A percentile compares a stretch with the other conserved stretches of the same genome.
Conservation (phyloP, 1,140 invertebrate species). For the Uloborus diversus region DNA sequence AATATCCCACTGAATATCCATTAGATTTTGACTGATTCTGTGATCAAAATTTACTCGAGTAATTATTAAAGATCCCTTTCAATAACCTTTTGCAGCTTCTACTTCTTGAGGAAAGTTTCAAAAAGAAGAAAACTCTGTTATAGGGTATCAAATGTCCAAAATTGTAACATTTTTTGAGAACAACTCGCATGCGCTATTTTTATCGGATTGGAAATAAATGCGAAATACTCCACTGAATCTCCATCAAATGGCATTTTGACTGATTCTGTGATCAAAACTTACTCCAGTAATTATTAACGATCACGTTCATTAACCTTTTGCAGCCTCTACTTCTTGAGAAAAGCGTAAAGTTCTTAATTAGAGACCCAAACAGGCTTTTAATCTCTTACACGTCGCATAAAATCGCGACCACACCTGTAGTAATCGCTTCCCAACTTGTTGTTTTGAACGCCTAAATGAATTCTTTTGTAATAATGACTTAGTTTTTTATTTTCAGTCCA, state of each 20-base stretch:
- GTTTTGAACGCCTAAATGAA: slow-evolving; percentile 44
- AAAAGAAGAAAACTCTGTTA: background rate
- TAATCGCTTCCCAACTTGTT: slow-evolving; percentile 45
- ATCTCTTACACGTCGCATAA: slow-evolving; percentile 1
- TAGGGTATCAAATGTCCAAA: background rate
- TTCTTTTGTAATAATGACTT: slow-evolving; percentile 38
- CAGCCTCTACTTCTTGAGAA: slow-evolving; percentile 28
- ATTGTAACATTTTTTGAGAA: background rate
- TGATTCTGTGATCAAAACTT: background rate
- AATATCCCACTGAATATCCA: too few relatives aligned
- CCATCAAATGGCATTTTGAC: background rate
- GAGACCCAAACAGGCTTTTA: slow-evolving; percentile 6
- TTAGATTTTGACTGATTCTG: too few relatives aligned
- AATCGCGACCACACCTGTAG: slow-evolving; percentile 42
- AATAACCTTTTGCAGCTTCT: too few relatives aligned
- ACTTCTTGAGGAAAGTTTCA: too few relatives aligned
- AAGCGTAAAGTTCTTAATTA: slow-evolving; percentile 53
- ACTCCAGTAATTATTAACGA: background rate
- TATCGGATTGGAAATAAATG: background rate
- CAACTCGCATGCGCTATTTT: background rate
- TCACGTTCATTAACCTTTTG: slow-evolving; percentile 8
- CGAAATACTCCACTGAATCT: background rate
- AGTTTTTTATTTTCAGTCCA: background rate
- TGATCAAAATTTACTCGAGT: too few relatives aligned
- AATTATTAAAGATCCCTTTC: too few relatives aligned